Base-by-base conservation (phyloP, 2,113 vertebrate genomes). In the Syngnathus typhle region DNA sequence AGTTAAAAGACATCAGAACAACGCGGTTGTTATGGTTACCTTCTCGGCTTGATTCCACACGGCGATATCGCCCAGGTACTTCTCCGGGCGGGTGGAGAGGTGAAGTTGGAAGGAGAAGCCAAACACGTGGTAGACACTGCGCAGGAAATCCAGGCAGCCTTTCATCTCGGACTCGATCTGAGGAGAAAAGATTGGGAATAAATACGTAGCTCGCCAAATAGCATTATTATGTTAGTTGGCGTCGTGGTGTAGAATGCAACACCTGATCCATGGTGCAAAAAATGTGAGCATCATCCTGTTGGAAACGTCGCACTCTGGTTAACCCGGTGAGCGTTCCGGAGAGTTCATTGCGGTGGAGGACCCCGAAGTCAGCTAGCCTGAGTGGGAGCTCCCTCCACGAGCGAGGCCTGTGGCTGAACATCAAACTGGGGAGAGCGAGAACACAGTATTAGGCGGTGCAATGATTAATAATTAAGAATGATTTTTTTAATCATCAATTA, bases 241-340 rank as follows among this genome's bases (percentile, higher is more conserved):
- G 2, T 32, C 27, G 3, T 32, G 2, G 27, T 32, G 27, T 3
- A 3, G 21, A 7, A 62, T 72, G 3, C 19, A 52, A 52, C 15
- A 98, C 96, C 95, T 98, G 95, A 62, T 95, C 95, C 86, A 94
- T 92, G 0, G 87, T 88, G 85, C 96, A 98, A 84, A 99, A 99
- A 79, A 99, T 96, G 85, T 99, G 96, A 10, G 95, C 95, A 2
- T 98, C 96, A 4, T 99, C 96, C 84, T 98, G 96, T 58, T 99
- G 94, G 87, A 99, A 99, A 38, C 95, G 93, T 0, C 96, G 87
- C 0, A 98, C 94, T 49, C 93, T 88, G 54, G 94, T 97, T 71
- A 98, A 89, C 41, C 96, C 95, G 0, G 90, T 94, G 13, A 99
- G 82, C 0, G 94, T 89, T 32, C 94, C 96, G 0, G 93, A 95